Conservation (phyloP, 1,140 invertebrate species). For the Plodia interpunctella region DNA sequence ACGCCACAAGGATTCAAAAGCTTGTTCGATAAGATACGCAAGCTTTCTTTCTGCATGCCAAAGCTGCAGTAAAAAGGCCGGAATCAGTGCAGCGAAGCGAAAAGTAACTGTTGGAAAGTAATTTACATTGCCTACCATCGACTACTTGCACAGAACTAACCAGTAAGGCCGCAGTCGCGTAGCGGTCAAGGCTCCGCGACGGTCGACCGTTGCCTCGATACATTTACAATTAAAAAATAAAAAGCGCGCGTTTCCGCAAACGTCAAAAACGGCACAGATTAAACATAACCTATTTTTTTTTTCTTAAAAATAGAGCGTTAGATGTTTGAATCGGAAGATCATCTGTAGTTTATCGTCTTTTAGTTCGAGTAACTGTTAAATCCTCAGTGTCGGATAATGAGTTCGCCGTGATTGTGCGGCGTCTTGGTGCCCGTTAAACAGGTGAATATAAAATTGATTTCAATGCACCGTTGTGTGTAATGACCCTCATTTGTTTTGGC, state of each 20-base stretch:
- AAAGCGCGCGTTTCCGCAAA: slow-evolving; percentile 54
- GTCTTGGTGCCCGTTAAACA: slow-evolving; percentile 57
- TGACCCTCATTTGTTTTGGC: slow-evolving; percentile 17
- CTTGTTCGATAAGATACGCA: slow-evolving; percentile 27
- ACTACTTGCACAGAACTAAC: slow-evolving; percentile 42
- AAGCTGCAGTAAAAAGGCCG: slow-evolving; percentile 47
- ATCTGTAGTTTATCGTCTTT: slow-evolving; percentile 31
- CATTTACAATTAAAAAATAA: slow-evolving; percentile 42
- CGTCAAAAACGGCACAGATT: slow-evolving; percentile 39
- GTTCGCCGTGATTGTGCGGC: slow-evolving; percentile 63
- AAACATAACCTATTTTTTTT: slow-evolving; percentile 3
- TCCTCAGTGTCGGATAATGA: slow-evolving; percentile 61
- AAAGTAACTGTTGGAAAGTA: slow-evolving; percentile 66
- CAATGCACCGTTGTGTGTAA: slow-evolving; percentile 34
- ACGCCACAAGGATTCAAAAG: neutral
- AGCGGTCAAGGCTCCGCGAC: slow-evolving; percentile 66
- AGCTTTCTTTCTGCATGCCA: slow-evolving; percentile 43
- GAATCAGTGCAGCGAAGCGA: slow-evolving; percentile 66
- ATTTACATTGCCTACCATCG: slow-evolving; percentile 32
- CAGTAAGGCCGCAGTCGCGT: slow-evolving; percentile 59
- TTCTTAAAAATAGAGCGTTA: neutral
- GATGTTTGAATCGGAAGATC: slow-evolving; percentile 5
- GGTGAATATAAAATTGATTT: slow-evolving; percentile 62
- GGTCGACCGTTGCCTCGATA: slow-evolving; percentile 36
- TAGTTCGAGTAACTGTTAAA: slow-evolving; percentile 62